Conservation (phyloP, 2,888 invertebrate genomes). For the Pachycephus smyrnensis region DNA sequence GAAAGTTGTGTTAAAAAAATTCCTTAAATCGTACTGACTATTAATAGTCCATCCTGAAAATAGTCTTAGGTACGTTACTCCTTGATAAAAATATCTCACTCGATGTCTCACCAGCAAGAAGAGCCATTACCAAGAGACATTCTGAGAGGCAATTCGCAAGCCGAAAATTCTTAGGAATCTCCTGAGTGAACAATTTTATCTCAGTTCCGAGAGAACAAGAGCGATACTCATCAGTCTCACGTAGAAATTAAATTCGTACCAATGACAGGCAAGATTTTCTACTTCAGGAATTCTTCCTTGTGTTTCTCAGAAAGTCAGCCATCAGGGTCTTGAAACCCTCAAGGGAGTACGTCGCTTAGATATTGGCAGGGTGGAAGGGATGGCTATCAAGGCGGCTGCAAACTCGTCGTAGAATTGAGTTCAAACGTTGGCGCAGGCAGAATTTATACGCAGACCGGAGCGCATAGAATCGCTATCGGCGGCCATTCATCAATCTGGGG, state of each 20-base stretch:
- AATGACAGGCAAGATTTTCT: neutral
- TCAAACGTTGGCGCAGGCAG: conserved; percentile 22
- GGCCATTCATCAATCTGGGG: conserved; percentile 67
- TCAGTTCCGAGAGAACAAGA: neutral
- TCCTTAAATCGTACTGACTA: neutral
- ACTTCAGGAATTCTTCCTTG: neutral
- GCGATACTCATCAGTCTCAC: neutral
- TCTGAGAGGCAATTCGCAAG: neutral
- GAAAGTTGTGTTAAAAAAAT: neutral
- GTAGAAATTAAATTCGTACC: neutral
- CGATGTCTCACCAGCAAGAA: neutral
- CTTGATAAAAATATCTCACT: neutral
- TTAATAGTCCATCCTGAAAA: neutral
- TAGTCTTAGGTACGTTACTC: neutral
- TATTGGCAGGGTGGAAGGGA: neutral
- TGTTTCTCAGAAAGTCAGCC: neutral
- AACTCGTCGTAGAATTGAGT: conserved; percentile 9
- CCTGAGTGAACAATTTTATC: neutral
- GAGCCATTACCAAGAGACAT: neutral
- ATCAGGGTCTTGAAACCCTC: neutral
- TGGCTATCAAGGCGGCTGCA: neutral
- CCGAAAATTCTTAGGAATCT: neutral
- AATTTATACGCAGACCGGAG: conserved; percentile 42
- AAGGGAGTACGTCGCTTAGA: neutral
- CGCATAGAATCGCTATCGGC: conserved; percentile 66